Evolutionary conservation across 2,113 vertebrate genomes (phyloP).

Genomic region (Sardina pilchardus): DNA sequence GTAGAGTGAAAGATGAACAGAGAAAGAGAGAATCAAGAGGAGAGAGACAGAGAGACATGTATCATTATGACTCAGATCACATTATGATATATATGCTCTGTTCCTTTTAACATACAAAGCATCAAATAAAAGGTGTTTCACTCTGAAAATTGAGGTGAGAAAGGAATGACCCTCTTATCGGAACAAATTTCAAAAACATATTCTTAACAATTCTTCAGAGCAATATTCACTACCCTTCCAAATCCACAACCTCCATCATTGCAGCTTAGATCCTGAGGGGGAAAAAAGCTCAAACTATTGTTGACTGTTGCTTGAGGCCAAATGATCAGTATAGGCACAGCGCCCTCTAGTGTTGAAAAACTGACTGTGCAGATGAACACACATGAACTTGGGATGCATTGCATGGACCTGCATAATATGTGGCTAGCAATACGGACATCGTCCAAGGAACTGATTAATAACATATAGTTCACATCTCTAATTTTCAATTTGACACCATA

Average conservation of each 20-base stretch:
- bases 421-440: neutral
- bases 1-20: neutral
- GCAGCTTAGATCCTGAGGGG: neutral
- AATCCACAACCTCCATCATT: neutral
- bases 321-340: neutral
- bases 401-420: neutral
- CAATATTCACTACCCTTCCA: too few species aligned
- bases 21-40: too few species aligned
- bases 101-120: too few species aligned
- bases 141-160: too few species aligned
- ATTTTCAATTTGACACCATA: neutral
- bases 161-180: too few species aligned
- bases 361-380: neutral
- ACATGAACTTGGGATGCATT: neutral
- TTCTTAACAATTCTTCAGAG: too few species aligned
- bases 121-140: too few species aligned
- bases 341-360: neutral
- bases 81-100: neutral
- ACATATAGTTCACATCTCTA: neutral
- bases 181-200: too few species aligned
- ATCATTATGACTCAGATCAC: neutral
- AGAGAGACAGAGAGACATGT: neutral
- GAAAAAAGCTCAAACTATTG: neutral
- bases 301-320: neutral
- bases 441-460: neutral